phyloP scores from a whole-genome alignment of 1,140 invertebrate species.

The Drosophila leontia region DNA sequence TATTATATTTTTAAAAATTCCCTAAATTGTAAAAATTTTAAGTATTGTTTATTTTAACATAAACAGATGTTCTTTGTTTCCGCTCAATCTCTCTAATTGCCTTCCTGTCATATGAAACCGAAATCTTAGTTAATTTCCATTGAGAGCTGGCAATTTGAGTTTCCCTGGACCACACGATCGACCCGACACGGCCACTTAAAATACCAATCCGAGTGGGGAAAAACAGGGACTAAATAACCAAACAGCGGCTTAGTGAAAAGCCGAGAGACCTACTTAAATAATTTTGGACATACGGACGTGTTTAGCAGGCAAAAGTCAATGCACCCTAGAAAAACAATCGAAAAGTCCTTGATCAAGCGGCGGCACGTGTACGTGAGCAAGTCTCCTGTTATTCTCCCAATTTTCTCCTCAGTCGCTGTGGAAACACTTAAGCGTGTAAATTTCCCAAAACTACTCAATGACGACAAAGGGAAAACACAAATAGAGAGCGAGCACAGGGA shows the following conservation, averaged over 20 bases:
- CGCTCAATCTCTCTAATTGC: constrained; percentile 4
- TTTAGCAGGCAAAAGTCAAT: constrained; percentile 74
- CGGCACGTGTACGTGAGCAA: constrained; percentile 64
- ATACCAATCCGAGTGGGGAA: constrained; percentile 58
- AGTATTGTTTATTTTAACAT: neutral
- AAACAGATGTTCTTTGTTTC: neutral
- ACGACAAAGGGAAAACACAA: constrained; percentile 38
- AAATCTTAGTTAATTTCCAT: constrained; percentile 21
- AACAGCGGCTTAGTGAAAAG: constrained; percentile 67
- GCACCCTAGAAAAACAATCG: constrained; percentile 57
- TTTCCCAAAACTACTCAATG: constrained; percentile 65
- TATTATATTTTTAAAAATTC: neutral
- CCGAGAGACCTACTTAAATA: constrained; percentile 66
- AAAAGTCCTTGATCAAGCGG: constrained; percentile 51
- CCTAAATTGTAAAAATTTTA: too few species aligned
- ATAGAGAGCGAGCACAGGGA: constrained; percentile 16
- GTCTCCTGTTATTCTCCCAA: constrained; percentile 30
- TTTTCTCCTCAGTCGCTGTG: constrained; percentile 7
- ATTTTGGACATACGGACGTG: constrained; percentile 31
- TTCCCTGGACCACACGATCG: constrained; percentile 24
- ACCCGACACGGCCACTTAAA: constrained; percentile 36
- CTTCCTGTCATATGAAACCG: constrained; percentile 27
- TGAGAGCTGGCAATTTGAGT: neutral
- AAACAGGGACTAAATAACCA: constrained; percentile 57
- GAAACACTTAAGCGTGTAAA: constrained; percentile 70